These are phyloP conservation scores for Dascyllus trimaculatus DNA, from an alignment of 2,113 vertebrate genomes.

Conservation along the genomic window DNA sequence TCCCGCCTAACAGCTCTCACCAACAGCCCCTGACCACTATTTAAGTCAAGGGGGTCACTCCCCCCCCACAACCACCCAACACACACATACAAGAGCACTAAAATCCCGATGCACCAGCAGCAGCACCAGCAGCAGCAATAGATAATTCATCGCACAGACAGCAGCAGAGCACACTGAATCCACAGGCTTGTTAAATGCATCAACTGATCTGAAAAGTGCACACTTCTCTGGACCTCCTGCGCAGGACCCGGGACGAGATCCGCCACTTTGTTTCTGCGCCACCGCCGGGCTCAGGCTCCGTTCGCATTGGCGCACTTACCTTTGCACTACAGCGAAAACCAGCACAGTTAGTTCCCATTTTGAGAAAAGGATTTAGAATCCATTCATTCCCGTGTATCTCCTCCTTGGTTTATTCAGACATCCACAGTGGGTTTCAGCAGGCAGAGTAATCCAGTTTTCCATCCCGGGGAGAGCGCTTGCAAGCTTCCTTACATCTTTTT, in stretches of 20 bases:
- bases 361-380: conserved; percentile 80
- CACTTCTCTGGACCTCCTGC: not conserved
- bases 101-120: conserved; percentile 58
- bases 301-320: conserved; percentile 68
- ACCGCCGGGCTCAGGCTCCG: not conserved
- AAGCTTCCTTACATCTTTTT: conserved; percentile 83
- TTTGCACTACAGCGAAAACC: conserved; percentile 69
- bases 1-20: conserved; percentile 51
- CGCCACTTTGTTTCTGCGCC: conserved; percentile 21
- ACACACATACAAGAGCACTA: not conserved
- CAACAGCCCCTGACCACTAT: conserved; percentile 25
- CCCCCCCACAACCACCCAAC: not conserved
- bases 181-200: conserved; percentile 65
- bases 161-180: conserved; percentile 49
- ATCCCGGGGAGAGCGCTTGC: conserved; percentile 76
- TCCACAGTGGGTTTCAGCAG: conserved; percentile 74
- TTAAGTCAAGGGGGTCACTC: conserved; percentile 48
- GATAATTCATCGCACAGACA: conserved; percentile 64
- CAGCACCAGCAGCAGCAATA: conserved; percentile 50
- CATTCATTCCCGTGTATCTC: conserved; percentile 68
- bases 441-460: conserved; percentile 84
- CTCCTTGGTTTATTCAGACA: conserved; percentile 67
- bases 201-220: conserved; percentile 32
- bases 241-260: not conserved
- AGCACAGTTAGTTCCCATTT: conserved; percentile 81